phyloP scores from a whole-genome alignment of 92 coral and sea anemone species.

The Nematostella vectensis region DNA sequence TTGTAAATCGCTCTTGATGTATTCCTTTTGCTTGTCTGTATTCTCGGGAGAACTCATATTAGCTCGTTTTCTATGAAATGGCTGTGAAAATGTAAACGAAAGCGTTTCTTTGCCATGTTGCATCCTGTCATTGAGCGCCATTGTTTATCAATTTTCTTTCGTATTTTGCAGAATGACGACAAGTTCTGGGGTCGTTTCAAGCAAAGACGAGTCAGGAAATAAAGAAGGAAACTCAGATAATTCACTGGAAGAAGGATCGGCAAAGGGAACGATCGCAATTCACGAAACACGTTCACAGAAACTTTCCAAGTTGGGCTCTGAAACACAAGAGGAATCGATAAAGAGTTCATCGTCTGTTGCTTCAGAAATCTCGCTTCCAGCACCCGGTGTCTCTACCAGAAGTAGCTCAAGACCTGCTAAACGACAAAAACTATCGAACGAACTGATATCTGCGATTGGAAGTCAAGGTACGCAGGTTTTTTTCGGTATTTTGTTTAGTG shows the following conservation, averaged over 20 bases:
- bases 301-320: constrained; percentile 32
- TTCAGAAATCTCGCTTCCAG: constrained; percentile 47
- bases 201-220: constrained; percentile 51
- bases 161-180: constrained; percentile 59
- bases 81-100: neutral
- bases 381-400: constrained; percentile 83
- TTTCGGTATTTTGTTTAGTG: neutral
- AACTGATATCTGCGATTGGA: constrained; percentile 32
- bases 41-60: neutral
- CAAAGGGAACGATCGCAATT: constrained; percentile 40
- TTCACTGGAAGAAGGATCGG: constrained; percentile 28
- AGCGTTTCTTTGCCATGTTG: too few species aligned
- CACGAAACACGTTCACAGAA: constrained; percentile 88
- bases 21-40: neutral
- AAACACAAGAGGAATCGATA: constrained; percentile 71
- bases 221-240: constrained; percentile 28
- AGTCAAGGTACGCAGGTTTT: constrained; percentile 60
- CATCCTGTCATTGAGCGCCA: too few species aligned
- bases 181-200: constrained; percentile 43
- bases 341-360: constrained; percentile 33
- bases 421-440: constrained; percentile 52
- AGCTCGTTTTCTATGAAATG: neutral
- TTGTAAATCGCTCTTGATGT: too few species aligned
- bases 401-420: constrained; percentile 91
- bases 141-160: constrained; percentile 40